Evolutionary conservation across 2,888 invertebrate genomes (phyloP).

Genomic region (Pristionchus exspectatus): DNA sequence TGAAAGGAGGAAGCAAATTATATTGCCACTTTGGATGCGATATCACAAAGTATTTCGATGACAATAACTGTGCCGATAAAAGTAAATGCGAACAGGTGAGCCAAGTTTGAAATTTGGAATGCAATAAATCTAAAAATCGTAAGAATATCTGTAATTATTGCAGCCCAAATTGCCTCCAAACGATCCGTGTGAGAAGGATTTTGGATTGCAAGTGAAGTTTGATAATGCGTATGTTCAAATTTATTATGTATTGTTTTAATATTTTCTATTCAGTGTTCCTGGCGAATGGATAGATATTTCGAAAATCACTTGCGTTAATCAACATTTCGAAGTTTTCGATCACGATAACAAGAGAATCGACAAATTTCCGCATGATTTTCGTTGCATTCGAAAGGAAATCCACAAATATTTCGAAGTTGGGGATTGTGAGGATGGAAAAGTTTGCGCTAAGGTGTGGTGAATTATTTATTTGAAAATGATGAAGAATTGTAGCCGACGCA

Average conservation of each 20-base stretch:
- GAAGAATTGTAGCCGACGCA: background rate
- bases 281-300: background rate
- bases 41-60: background rate
- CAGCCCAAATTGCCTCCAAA: background rate
- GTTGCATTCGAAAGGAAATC: background rate
- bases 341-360: background rate
- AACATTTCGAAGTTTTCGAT: background rate
- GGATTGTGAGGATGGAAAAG: background rate
- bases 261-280: background rate
- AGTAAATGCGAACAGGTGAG: background rate
- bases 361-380: background rate
- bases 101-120: background rate
- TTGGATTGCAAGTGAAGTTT: background rate
- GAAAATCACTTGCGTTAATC: background rate
- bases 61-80: background rate
- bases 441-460: background rate
- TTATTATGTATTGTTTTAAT: background rate
- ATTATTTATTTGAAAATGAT: background rate
- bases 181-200: background rate
- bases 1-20: background rate
- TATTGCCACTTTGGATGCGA: constrained; percentile 1
- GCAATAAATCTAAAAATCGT: background rate
- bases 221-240: background rate
- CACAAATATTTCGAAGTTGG: background rate
- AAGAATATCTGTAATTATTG: background rate